Conservation (phyloP, 2,113 vertebrate genomes). For the Hoplias malabaricus region DNA sequence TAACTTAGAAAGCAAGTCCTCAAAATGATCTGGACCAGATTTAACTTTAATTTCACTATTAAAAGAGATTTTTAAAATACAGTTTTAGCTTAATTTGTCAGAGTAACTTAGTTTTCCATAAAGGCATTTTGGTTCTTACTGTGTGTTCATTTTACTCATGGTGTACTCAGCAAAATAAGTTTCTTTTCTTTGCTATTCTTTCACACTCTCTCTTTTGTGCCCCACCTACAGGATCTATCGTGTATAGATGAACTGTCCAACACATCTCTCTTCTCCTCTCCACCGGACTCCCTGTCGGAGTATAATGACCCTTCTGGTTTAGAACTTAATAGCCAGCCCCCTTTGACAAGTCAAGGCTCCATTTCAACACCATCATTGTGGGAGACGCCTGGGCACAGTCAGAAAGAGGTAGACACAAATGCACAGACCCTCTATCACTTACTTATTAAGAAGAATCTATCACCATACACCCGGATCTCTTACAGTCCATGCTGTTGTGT, state of each 20-base stretch:
- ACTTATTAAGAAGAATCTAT: background rate
- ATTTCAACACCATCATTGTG: conserved; percentile 17
- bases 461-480: background rate
- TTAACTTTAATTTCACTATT: background rate
- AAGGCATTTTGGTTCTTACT: too few relatives aligned
- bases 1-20: background rate
- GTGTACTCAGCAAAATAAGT: too few relatives aligned
- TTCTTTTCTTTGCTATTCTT: too few relatives aligned
- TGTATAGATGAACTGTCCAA: conserved; percentile 89
- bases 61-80: background rate
- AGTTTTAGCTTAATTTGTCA: too few relatives aligned
- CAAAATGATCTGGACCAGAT: background rate
- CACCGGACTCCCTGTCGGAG: conserved; percentile 89
- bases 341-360: conserved; percentile 83
- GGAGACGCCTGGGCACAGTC: conserved; percentile 71
- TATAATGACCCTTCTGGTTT: conserved; percentile 84
- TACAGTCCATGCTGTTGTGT: background rate
- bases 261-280: conserved; percentile 89
- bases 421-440: background rate
- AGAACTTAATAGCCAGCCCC: conserved; percentile 75
- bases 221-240: conserved; percentile 79
- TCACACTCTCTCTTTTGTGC: background rate
- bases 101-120: too few relatives aligned
- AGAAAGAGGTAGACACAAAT: conserved; percentile 46
- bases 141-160: too few relatives aligned